These are phyloP conservation scores for Synchiropus splendidus DNA, from an alignment of 2,113 vertebrate genomes.

Conservation along the genomic window DNA sequence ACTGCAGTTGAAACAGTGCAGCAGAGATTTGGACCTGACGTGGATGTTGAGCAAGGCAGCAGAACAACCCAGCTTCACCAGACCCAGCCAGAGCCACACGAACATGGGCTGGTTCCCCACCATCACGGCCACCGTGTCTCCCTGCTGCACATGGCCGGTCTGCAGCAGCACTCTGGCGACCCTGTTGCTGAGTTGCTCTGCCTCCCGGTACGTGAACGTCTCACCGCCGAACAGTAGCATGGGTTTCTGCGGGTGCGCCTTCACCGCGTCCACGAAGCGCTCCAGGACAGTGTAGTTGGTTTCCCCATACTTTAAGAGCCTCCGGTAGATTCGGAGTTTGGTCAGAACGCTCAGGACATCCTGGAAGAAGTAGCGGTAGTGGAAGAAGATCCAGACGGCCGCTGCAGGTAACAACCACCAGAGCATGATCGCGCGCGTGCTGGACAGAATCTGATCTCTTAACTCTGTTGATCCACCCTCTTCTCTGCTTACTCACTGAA, in stretches of 20 bases:
- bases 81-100: constrained; percentile 60
- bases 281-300: constrained; percentile 49
- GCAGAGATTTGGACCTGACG: constrained; percentile 61
- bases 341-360: constrained; percentile 20
- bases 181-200: constrained; percentile 57
- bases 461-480: neutral
- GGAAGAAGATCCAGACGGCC: neutral
- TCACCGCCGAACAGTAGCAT: constrained; percentile 55
- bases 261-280: constrained; percentile 45
- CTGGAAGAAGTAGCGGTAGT: constrained; percentile 35
- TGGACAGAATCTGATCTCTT: neutral
- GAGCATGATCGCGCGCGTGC: constrained; percentile 9
- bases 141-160: constrained; percentile 21
- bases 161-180: constrained; percentile 37
- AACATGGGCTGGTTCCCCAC: constrained; percentile 64
- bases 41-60: constrained; percentile 66
- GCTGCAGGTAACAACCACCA: neutral
- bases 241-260: constrained; percentile 45
- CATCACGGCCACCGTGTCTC: constrained; percentile 61
- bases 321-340: rapidly evolving
- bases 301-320: neutral
- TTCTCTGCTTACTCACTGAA: no score
- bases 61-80: constrained; percentile 64
- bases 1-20: constrained; percentile 64
- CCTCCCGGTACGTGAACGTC: constrained; percentile 53